Evolutionary conservation across 2,797 vertebrate genomes (phyloP).

Genomic region (Leptoclinus maculatus): DNA sequence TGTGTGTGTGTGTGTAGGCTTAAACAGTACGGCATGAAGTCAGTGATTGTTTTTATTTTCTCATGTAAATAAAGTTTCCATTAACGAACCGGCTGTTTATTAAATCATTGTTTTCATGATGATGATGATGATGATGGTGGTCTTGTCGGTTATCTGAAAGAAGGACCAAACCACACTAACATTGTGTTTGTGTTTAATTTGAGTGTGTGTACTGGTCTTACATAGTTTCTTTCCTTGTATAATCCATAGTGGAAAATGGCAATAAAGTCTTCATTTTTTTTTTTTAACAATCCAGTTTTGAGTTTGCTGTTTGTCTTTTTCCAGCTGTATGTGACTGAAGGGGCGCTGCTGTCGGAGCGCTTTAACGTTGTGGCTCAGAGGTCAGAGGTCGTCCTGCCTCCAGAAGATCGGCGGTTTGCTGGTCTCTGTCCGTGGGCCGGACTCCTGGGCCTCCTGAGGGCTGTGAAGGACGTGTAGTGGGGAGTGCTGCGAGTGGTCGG

Average conservation of each 20-base stretch:
- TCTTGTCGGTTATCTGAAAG: slow-evolving; percentile 51
- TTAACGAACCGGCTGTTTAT: slow-evolving; percentile 80
- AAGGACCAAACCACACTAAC: slow-evolving; percentile 36
- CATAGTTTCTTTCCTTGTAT: slow-evolving; percentile 78
- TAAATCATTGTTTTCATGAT: slow-evolving; percentile 46
- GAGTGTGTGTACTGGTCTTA: slow-evolving; percentile 67
- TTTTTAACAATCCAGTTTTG: slow-evolving; percentile 64
- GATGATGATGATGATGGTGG: slow-evolving; percentile 5
- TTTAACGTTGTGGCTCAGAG: no score
- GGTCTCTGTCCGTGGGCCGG: no score
- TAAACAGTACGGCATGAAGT: slow-evolving; percentile 92
- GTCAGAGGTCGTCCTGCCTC: no score
- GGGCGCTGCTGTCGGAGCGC: no score
- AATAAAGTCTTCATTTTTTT: slow-evolving; percentile 78
- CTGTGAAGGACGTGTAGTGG: no score
- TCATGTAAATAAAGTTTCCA: slow-evolving; percentile 98
- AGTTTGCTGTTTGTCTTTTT: background rate
- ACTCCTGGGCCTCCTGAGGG: no score
- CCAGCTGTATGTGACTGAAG: no score
- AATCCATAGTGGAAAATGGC: slow-evolving; percentile 80
- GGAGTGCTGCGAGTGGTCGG: no score
- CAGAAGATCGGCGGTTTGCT: no score
- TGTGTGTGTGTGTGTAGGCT: slow-evolving; percentile 87
- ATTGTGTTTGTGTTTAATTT: slow-evolving; percentile 78
- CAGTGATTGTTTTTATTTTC: slow-evolving; percentile 75